Evolutionary conservation across 2,888 invertebrate species (phyloP).

Genomic region (Globia sparganii): DNA sequence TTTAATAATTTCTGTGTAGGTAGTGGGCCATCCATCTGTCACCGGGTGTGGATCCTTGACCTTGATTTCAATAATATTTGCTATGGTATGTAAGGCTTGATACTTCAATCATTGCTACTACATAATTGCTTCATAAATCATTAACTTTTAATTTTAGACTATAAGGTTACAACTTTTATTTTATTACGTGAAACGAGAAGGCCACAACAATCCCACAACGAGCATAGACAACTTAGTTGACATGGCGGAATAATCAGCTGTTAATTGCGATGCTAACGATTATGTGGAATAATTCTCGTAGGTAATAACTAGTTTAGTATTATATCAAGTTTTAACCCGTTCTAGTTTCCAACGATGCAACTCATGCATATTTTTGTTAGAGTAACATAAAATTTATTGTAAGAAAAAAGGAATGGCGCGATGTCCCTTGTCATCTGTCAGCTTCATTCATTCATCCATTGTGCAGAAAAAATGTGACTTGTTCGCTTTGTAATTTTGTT

Average conservation of each 20-base stretch:
- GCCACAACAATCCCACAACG: slow-evolving; percentile 46
- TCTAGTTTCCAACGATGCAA: slow-evolving; percentile 55
- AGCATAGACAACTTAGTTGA: slow-evolving; percentile 76
- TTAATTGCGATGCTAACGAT: slow-evolving; percentile 86
- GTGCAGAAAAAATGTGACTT: slow-evolving; percentile 90
- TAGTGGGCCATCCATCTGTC: background rate
- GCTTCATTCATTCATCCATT: slow-evolving; percentile 89
- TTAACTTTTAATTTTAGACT: background rate
- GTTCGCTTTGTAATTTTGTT: slow-evolving; percentile 85
- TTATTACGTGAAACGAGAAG: slow-evolving; percentile 42
- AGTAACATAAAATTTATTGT: slow-evolving; percentile 62
- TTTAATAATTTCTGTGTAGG: background rate
- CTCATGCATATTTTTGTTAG: slow-evolving; percentile 48
- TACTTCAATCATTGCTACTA: background rate
- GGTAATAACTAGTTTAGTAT: slow-evolving; percentile 62
- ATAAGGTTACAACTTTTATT: background rate
- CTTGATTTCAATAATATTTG: background rate
- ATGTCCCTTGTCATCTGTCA: slow-evolving; percentile 88
- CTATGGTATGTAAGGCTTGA: background rate
- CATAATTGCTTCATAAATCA: background rate
- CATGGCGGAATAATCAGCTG: slow-evolving; percentile 90
- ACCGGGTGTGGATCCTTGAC: slow-evolving; percentile 18
- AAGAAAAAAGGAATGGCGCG: slow-evolving; percentile 86
- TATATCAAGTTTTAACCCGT: slow-evolving; percentile 60
- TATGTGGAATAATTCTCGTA: slow-evolving; percentile 72